Evolutionary conservation across 2,113 vertebrate species (phyloP).

Genomic region (Hirundichthys speculiger): DNA sequence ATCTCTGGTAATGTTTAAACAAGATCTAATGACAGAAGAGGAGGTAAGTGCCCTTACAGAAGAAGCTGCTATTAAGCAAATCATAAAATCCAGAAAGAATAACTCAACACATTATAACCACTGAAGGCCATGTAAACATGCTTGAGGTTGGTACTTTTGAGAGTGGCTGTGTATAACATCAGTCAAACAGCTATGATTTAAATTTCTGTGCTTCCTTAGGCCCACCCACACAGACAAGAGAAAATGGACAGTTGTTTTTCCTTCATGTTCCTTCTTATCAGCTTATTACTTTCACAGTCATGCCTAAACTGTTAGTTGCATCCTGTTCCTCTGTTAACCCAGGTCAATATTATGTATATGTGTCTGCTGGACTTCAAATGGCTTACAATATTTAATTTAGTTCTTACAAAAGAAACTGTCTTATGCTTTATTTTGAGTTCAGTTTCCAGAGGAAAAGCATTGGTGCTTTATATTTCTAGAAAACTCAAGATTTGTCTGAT

Average conservation of each 20-base stretch:
- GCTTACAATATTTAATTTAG: background rate
- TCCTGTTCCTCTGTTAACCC: conserved; percentile 6
- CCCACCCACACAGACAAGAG: conserved; percentile 72
- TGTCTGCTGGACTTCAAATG: conserved; percentile 9
- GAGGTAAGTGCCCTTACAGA: conserved; percentile 15
- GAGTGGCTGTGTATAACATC: conserved; percentile 64
- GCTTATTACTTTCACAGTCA: conserved; percentile 5
- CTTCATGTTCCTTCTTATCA: conserved; percentile 35
- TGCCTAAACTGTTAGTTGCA: conserved; percentile 15
- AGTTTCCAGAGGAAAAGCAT: background rate
- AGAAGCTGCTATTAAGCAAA: too few relatives aligned
- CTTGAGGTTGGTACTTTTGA: conserved; percentile 41
- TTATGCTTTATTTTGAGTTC: background rate
- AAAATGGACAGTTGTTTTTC: conserved; percentile 22
- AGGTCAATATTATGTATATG: background rate
- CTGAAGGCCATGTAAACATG: conserved; percentile 73
- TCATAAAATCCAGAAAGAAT: conserved; percentile 49
- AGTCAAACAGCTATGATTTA: conserved; percentile 69
- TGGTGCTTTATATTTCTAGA: background rate
- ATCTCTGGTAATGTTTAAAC: conserved; percentile 23
- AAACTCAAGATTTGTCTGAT: too few relatives aligned
- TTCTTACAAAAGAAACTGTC: background rate
- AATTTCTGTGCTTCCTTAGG: conserved; percentile 46
- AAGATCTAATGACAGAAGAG: conserved; percentile 2
- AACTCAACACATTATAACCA: conserved; percentile 57